Conservation (phyloP, 2,888 invertebrate genomes). For the Epicampocera succincta region DNA sequence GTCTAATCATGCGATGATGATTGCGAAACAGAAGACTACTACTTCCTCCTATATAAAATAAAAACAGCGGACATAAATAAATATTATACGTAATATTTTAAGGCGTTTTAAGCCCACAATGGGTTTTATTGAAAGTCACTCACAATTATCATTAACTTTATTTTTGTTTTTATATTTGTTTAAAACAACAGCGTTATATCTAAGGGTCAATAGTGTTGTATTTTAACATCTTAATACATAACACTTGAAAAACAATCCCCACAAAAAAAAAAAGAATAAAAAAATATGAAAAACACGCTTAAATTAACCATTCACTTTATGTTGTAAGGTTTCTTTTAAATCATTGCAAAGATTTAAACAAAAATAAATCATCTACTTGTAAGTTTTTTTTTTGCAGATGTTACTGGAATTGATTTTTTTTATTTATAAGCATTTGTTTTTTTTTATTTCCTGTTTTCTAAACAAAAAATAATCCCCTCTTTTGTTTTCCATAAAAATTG, state of each 20-base stretch:
- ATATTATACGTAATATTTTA: constrained; percentile 12
- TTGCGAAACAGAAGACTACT: constrained; percentile 57
- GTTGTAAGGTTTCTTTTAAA: constrained; percentile 53
- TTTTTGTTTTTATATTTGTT: constrained; percentile 34
- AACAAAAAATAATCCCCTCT: constrained; percentile 18
- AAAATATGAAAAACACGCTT: constrained; percentile 26
- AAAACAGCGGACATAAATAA: constrained; percentile 34
- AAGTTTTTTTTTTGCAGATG: constrained; percentile 37
- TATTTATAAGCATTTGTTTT: constrained; percentile 48
- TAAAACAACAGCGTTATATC: constrained; percentile 41
- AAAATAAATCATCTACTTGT: constrained; percentile 43
- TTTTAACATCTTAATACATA: constrained; percentile 13
- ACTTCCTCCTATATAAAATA: constrained; percentile 17
- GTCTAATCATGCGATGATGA: constrained; percentile 51
- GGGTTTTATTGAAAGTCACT: constrained; percentile 20
- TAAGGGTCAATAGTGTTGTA: constrained; percentile 27
- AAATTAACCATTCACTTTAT: constrained; percentile 24
- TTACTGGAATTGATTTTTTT: constrained; percentile 23
- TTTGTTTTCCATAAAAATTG: constrained; percentile 40
- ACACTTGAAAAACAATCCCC: constrained; percentile 10
- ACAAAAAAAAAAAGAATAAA: not conserved
- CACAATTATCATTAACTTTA: constrained; percentile 18
- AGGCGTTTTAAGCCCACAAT: constrained; percentile 6
- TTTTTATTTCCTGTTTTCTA: constrained; percentile 40
- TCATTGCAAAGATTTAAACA: constrained; percentile 46